These are phyloP conservation scores for Anas acuta DNA, from an alignment of 2,797 vertebrate genomes.

Conservation along the genomic window DNA sequence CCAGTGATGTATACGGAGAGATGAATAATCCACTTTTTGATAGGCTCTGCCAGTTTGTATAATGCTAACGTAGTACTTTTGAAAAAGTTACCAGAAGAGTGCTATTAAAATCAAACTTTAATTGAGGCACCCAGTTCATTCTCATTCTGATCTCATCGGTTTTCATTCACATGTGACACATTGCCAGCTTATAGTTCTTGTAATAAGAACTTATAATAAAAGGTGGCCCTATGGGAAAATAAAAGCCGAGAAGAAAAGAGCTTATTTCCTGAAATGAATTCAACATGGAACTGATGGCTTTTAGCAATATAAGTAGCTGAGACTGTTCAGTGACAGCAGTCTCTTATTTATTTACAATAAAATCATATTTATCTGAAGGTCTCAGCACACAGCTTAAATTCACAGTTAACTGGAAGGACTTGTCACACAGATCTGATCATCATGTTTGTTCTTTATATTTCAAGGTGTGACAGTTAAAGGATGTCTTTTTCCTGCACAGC, in stretches of 20 bases:
- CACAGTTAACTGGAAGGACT: neutral
- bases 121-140: conserved; percentile 14
- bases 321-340: neutral
- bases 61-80: conserved; percentile 2
- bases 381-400: neutral
- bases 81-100: conserved; percentile 13
- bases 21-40: conserved; percentile 10
- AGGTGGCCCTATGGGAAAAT: conserved; percentile 12
- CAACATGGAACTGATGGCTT: neutral
- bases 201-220: conserved; percentile 55
- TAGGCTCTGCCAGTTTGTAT: neutral
- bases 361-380: neutral
- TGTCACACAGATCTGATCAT: neutral
- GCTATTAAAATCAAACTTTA: conserved; percentile 18
- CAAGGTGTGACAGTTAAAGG: neutral
- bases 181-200: conserved; percentile 14
- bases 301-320: neutral
- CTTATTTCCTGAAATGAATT: conserved; percentile 43
- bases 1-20: neutral
- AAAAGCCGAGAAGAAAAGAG: conserved; percentile 40
- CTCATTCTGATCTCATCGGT: conserved; percentile 33
- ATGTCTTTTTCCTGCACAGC: neutral
- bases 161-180: conserved; percentile 12
- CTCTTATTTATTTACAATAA: conserved; percentile 42
- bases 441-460: neutral